phyloP scores from a whole-genome alignment of 2,113 vertebrate species.

The Menidia beryllina region DNA sequence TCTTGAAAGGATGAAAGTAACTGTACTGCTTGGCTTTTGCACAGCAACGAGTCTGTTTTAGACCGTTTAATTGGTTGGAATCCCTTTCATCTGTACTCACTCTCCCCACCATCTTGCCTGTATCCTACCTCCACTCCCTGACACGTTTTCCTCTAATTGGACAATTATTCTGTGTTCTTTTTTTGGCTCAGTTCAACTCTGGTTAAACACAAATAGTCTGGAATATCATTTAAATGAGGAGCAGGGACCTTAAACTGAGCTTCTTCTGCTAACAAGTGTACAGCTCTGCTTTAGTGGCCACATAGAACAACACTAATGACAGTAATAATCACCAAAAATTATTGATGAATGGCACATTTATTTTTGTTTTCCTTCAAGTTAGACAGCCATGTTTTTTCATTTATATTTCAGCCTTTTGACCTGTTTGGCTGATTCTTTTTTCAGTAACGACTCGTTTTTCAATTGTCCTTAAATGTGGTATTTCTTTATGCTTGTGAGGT shows the following conservation, averaged over 20 bases:
- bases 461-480: no score
- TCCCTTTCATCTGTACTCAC: conserved; percentile 63
- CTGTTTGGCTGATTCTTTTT: no score
- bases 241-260: conserved; percentile 11
- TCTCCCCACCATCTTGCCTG: conserved; percentile 34
- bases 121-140: conserved; percentile 36
- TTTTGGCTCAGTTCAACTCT: conserved; percentile 54
- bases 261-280: not conserved
- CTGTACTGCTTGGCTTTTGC: no score
- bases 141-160: conserved; percentile 76
- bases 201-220: conserved; percentile 55
- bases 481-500: no score
- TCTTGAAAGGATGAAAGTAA: conserved; percentile 61
- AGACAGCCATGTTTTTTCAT: no score
- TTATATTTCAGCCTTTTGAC: no score
- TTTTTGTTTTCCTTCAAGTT: no score
- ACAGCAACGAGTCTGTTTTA: conserved; percentile 41
- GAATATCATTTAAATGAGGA: conserved; percentile 65
- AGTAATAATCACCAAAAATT: no score
- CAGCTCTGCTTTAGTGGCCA: no score
- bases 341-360: no score
- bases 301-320: no score
- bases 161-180: conserved; percentile 63
- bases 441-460: no score
- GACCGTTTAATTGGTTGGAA: conserved; percentile 73